Percentiles rank a stretch among this genome's conserved stretches.
Evolutionary conservation across 2,888 invertebrate genomes (phyloP).

Genomic region (Eremobia ochroleuca): DNA sequence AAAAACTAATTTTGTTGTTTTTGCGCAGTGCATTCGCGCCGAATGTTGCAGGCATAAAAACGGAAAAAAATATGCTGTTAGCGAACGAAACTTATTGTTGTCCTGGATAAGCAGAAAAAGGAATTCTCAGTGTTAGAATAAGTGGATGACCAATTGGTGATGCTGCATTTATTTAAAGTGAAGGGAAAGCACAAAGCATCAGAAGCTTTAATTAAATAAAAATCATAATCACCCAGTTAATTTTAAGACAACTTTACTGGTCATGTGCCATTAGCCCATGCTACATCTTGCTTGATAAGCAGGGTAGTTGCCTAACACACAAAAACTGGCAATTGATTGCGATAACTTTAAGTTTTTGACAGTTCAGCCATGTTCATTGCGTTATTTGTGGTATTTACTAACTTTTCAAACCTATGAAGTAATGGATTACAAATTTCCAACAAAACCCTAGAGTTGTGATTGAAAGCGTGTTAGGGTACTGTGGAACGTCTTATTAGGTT

Average conservation of each 20-base stretch:
- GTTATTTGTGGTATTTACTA: neutral
- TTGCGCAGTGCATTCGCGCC: slow-evolving; percentile 1
- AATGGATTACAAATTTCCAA: neutral
- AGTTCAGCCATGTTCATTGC: neutral
- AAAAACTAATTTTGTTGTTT: slow-evolving; percentile 50
- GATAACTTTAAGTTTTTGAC: neutral
- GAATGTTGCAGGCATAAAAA: slow-evolving; percentile 34
- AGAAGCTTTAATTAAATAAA: neutral
- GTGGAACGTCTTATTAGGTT: neutral
- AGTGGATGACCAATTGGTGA: neutral
- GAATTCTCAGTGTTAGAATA: neutral
- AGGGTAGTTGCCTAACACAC: neutral
- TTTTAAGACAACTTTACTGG: neutral
- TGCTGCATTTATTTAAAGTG: neutral
- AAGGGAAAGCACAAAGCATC: neutral
- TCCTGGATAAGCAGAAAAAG: neutral
- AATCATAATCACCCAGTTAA: neutral
- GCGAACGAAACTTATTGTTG: neutral
- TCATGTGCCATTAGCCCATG: neutral
- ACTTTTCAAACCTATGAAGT: neutral
- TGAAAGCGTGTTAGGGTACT: neutral
- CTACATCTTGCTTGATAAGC: neutral
- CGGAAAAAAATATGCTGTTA: neutral
- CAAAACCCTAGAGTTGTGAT: neutral
- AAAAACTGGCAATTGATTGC: neutral